phyloP scores from a whole-genome alignment of 2,888 invertebrate species.

The Drosophila melanocephala region DNA sequence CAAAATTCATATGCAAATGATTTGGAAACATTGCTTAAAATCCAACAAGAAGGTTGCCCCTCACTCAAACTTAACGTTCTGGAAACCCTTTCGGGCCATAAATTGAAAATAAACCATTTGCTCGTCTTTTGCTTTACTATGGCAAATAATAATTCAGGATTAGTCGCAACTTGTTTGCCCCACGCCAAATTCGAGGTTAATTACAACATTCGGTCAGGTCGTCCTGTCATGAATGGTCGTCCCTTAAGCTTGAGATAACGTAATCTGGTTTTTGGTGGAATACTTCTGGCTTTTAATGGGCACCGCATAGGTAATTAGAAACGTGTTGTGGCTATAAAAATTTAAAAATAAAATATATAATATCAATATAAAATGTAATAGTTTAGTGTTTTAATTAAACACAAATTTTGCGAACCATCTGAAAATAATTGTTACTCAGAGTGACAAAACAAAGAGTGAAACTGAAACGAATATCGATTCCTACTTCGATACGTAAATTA shows the following conservation, averaged over 20 bases:
- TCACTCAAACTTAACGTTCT: neutral
- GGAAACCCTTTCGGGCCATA: constrained; percentile 61
- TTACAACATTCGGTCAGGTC: constrained; percentile 83
- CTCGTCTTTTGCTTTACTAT: constrained; percentile 51
- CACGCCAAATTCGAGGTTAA: constrained; percentile 66
- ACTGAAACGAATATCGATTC: no score
- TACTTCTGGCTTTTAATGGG: constrained; percentile 40
- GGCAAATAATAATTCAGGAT: constrained; percentile 79
- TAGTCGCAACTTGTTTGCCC: constrained; percentile 66
- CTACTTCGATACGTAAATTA: no score
- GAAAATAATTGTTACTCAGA: neutral
- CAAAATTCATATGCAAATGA: constrained; percentile 79
- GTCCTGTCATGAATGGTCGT: constrained; percentile 65
- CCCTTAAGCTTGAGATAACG: constrained; percentile 75
- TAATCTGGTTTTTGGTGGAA: constrained; percentile 65
- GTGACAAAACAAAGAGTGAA: no score
- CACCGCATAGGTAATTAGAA: constrained; percentile 16
- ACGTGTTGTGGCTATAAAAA: constrained; percentile 20
- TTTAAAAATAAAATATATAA: neutral
- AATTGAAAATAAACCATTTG: constrained; percentile 80
- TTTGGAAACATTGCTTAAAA: constrained; percentile 57
- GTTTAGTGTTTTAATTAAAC: neutral
- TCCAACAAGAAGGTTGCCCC: constrained; percentile 3
- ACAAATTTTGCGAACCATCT: neutral
- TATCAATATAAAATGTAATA: neutral